Percentiles rank a stretch among this genome's conserved stretches.
phyloP scores from a whole-genome alignment of 2,113 vertebrate species.

The Pterocles gutturalis region DNA sequence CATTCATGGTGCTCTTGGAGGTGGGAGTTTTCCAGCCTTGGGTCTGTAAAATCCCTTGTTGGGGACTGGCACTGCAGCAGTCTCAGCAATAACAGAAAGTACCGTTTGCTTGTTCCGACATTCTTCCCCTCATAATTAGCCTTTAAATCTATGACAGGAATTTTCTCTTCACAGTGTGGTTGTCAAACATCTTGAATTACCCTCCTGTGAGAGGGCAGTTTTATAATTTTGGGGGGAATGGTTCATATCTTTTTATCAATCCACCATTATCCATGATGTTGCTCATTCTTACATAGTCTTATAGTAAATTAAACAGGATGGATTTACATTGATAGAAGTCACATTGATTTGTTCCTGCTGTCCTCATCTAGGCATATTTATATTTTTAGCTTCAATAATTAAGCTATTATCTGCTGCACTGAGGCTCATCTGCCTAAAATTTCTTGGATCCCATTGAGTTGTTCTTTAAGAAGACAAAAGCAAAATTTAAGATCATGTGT shows the following conservation, averaged over 20 bases:
- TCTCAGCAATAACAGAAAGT: background rate
- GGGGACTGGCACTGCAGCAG: background rate
- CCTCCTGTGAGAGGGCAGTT: background rate
- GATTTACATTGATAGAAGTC: background rate
- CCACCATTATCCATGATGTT: background rate
- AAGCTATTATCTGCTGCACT: background rate
- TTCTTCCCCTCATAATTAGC: background rate
- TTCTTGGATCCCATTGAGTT: background rate
- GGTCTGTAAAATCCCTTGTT: background rate
- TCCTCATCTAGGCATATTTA: background rate
- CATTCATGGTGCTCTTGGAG: background rate
- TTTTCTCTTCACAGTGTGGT: background rate
- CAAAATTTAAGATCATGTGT: background rate
- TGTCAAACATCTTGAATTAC: background rate
- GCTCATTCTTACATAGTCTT: background rate
- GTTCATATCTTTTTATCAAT: background rate
- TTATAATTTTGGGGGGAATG: background rate
- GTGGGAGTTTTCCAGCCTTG: background rate
- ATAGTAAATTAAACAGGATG: background rate
- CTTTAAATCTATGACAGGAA: background rate
- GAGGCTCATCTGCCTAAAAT: background rate
- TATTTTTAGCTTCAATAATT: background rate
- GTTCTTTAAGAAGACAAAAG: background rate
- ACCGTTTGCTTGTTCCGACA: background rate
- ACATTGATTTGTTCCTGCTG: background rate